phyloP scores from a whole-genome alignment of 2,797 vertebrate species.

The Parambassis ranga region DNA sequence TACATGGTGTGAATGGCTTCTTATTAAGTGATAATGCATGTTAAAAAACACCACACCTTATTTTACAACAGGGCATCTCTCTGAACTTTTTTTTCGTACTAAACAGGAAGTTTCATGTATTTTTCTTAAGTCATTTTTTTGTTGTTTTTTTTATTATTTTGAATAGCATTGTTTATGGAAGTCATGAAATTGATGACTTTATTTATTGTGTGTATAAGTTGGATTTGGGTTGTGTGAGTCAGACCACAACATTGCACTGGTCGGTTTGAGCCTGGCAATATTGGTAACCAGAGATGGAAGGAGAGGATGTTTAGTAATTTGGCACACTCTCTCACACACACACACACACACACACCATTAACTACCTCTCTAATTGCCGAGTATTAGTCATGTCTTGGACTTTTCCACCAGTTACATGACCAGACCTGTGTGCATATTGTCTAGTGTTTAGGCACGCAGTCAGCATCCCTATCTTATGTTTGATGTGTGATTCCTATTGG shows the following conservation, averaged over 20 bases:
- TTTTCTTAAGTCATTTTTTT: neutral
- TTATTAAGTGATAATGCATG: neutral
- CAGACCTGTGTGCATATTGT: constrained; percentile 32
- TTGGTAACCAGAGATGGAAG: constrained; percentile 31
- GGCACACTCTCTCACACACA: too few relatives aligned
- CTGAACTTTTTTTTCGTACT: neutral
- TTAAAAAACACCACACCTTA: neutral
- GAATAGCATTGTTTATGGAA: too few relatives aligned
- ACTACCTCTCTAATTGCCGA: constrained; percentile 40
- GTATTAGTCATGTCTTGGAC: constrained; percentile 16
- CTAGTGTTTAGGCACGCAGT: neutral
- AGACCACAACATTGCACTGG: constrained; percentile 6
- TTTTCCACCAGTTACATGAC: constrained; percentile 34
- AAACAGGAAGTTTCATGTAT: too few relatives aligned
- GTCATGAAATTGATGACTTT: too few relatives aligned
- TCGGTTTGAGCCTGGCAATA: constrained; percentile 5
- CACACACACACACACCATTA: neutral
- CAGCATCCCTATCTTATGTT: too few relatives aligned
- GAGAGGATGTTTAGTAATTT: too few relatives aligned
- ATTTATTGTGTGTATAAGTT: neutral
- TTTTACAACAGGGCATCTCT: neutral
- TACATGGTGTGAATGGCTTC: too few relatives aligned
- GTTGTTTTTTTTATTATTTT: neutral
- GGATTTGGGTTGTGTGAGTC: constrained; percentile 25
- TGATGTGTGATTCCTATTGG: too few relatives aligned